Base-by-base conservation (phyloP, 1,140 invertebrate genomes). In the Druon quercuslanigerum region DNA sequence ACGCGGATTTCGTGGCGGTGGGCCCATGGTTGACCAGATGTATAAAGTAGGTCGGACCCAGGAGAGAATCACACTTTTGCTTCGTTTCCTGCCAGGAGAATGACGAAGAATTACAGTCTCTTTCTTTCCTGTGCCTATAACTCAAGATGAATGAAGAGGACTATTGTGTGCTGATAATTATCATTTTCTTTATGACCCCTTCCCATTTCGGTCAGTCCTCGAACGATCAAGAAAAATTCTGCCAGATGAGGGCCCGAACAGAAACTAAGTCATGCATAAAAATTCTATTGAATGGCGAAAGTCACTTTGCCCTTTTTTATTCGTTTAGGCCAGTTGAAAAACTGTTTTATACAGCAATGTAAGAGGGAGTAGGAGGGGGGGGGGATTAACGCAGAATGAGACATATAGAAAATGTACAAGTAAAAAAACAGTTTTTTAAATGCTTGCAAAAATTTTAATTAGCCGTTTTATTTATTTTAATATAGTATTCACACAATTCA, bases 1-100 rank as follows among this genome's bases (percentile, higher is more conserved):
- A 66, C 52, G 60, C 33, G 60, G 60, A 66, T n/a, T 66, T 84
- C 77, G 83, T 76, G 60, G 75, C 74, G 66, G 56, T 74, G 75
- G 74, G 72, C 20, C 13, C 56, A 40, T 33, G 33, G 40, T 6
- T 40, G 20, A 66, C 60, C 60, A 66, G 60, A 66, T 66, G 56
- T 11, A 60, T 66, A 66, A 66, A 40, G 60, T 66, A 16, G 60
- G 60, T 66, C 60, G 40, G 40, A 46, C 60, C 16, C 60, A 40
- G 60, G 60, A 66, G 40, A 66, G 60, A 66, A 66, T 66, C 60
- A 66, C 60, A 66, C 60, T 66, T 66, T 66, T 66, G 60, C 60
- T 66, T 16, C 60, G 60, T 14, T 66, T 66, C 60, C 60, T 66
- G 60, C 40, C 3, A 40, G 46, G 13, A 66, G 57, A 66, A 66